A percentile compares a stretch with the other conserved stretches of the same genome.
These are phyloP conservation scores for Graphium colonna DNA, from an alignment of 2,888 invertebrate species.

Conservation along the genomic window DNA sequence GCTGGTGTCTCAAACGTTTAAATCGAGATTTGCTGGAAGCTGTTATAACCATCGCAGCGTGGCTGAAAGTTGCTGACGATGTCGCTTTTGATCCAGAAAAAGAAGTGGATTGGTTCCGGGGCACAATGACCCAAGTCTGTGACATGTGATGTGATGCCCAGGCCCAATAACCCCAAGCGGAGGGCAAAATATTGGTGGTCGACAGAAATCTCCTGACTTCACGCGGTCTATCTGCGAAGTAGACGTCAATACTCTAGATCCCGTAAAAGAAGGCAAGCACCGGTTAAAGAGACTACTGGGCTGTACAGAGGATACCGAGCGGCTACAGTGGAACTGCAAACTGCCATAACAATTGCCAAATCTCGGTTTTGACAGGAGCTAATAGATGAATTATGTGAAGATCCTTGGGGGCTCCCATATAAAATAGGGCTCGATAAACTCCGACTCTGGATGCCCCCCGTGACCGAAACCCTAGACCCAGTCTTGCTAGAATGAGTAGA, in stretches of 20 bases:
- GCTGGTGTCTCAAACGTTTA: neutral
- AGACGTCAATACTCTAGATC: neutral
- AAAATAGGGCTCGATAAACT: conserved; percentile 23
- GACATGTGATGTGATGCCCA: conserved; percentile 17
- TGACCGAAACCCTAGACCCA: conserved; percentile 20
- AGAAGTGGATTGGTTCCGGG: conserved; percentile 3
- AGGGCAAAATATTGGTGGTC: neutral
- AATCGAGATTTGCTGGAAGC: neutral
- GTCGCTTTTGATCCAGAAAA: neutral
- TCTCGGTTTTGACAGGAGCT: conserved; percentile 17
- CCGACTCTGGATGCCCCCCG: conserved; percentile 24
- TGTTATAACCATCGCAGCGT: neutral
- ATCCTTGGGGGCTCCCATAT: conserved; percentile 26
- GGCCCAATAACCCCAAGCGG: conserved; percentile 8
- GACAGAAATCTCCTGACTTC: neutral
- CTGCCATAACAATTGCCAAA: conserved; percentile 13
- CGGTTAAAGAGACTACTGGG: neutral
- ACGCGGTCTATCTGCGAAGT: neutral
- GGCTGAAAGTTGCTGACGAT: neutral
- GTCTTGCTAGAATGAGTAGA: neutral
- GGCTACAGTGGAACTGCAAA: conserved; percentile 5
- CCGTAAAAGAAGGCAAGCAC: neutral
- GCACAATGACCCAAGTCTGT: conserved; percentile 18
- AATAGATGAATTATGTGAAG: conserved; percentile 10
- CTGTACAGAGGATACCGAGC: conserved; percentile 5